A percentile compares a stretch with the other conserved stretches of the same genome.
phyloP scores from a whole-genome alignment of 2,113 vertebrate species.

The Diphyllodes magnificus region DNA sequence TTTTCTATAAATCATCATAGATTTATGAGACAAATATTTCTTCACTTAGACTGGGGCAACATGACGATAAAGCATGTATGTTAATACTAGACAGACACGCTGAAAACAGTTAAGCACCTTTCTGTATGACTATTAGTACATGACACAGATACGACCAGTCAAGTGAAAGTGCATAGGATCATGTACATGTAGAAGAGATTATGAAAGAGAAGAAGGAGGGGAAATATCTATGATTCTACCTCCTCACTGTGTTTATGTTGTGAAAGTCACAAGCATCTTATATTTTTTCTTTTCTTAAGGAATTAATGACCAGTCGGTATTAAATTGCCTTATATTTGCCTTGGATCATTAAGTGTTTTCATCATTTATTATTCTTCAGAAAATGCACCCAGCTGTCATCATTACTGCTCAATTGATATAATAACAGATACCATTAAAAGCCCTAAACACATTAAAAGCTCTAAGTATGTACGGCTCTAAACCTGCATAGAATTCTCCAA shows the following conservation, averaged over 20 bases:
- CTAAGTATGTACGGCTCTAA: not conserved
- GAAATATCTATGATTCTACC: not conserved
- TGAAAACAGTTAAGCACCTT: not conserved
- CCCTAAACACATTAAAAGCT: not conserved
- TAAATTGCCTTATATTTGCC: not conserved
- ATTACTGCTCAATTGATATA: not conserved
- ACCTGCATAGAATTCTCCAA: not conserved
- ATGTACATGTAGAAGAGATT: not conserved
- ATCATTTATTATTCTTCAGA: not conserved
- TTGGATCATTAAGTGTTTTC: not conserved
- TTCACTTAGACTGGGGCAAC: not conserved
- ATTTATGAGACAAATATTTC: not conserved
- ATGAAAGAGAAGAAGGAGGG: not conserved
- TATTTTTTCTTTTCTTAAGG: not conserved
- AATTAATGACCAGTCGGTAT: not conserved
- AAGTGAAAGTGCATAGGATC: not conserved
- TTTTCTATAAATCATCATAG: not conserved
- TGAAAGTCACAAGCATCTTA: not conserved
- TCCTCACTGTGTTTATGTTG: not conserved
- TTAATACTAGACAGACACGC: not conserved
- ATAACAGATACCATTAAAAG: not conserved
- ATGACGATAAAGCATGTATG: not conserved
- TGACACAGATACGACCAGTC: not conserved
- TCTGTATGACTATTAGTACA: not conserved
- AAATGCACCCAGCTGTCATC: not conserved